Conservation (phyloP, 2,797 vertebrate species). For the Balearica regulorum region DNA sequence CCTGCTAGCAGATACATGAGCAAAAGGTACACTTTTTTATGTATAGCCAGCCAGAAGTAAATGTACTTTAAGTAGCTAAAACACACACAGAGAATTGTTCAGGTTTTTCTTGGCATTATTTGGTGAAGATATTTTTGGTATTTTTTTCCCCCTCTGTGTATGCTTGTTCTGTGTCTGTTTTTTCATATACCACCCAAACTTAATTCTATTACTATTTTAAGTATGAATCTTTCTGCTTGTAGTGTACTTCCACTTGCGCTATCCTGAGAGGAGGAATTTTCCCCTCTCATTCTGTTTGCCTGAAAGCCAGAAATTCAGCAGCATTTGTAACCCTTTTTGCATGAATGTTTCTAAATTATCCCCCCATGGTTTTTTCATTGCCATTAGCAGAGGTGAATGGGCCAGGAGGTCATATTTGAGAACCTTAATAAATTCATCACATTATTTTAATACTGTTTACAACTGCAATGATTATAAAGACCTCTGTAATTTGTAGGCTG, state of each 20-base stretch:
- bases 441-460: background rate
- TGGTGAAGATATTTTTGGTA: background rate
- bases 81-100: background rate
- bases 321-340: background rate
- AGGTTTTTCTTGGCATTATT: background rate
- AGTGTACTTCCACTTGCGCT: background rate
- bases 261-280: background rate
- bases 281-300: background rate
- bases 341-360: background rate
- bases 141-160: background rate
- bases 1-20: background rate
- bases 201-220: background rate
- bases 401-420: background rate
- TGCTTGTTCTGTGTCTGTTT: background rate
- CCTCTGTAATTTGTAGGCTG: background rate
- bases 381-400: background rate
- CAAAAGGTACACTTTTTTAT: conserved; percentile 21
- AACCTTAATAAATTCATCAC: background rate
- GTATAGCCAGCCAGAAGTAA: conserved; percentile 9
- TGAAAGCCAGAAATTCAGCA: background rate
- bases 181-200: background rate
- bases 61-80: background rate
- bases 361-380: background rate
- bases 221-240: background rate
- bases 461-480: background rate